phyloP scores from a whole-genome alignment of 2,113 vertebrate species.

The Lampris megalopsis region DNA sequence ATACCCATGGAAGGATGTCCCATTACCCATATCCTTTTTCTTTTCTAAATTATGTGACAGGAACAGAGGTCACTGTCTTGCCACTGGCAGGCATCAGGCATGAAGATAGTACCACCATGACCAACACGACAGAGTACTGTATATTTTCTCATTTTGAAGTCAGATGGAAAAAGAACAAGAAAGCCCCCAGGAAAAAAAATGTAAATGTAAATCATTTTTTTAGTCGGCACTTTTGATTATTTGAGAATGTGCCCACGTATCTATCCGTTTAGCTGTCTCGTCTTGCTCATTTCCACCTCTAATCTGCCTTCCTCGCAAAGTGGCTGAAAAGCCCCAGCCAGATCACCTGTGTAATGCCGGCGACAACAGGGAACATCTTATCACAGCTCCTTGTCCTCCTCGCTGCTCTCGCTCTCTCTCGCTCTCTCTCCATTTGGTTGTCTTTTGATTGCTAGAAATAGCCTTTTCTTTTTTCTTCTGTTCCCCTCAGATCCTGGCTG shows the following conservation, averaged over 20 bases:
- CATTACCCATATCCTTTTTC: too few species aligned
- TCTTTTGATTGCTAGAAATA: constrained; percentile 59
- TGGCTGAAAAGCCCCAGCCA: constrained; percentile 22
- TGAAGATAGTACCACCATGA: too few species aligned
- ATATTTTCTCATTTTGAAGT: too few species aligned
- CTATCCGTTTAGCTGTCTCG: neutral
- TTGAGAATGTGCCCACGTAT: constrained; percentile 13
- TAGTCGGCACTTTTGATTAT: constrained; percentile 38
- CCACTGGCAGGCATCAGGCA: too few species aligned
- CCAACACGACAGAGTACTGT: too few species aligned
- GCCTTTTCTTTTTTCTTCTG: constrained; percentile 28
- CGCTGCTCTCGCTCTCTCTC: neutral
- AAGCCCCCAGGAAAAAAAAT: neutral
- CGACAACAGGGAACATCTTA: constrained; percentile 36
- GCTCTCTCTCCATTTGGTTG: constrained; percentile 2
- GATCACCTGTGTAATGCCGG: constrained; percentile 20
- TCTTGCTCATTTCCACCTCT: constrained; percentile 35
- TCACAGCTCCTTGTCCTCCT: constrained; percentile 7
- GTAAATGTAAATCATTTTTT: neutral
- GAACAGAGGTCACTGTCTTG: too few species aligned
- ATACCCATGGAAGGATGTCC: too few species aligned
- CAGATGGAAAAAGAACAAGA: neutral
- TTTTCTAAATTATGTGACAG: too few species aligned
- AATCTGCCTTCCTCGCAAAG: constrained; percentile 21
- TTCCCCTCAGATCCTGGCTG: constrained; percentile 41